Evolutionary conservation across 1,140 invertebrate genomes (phyloP).

Genomic region (Drosophila pseudoobscura): DNA sequence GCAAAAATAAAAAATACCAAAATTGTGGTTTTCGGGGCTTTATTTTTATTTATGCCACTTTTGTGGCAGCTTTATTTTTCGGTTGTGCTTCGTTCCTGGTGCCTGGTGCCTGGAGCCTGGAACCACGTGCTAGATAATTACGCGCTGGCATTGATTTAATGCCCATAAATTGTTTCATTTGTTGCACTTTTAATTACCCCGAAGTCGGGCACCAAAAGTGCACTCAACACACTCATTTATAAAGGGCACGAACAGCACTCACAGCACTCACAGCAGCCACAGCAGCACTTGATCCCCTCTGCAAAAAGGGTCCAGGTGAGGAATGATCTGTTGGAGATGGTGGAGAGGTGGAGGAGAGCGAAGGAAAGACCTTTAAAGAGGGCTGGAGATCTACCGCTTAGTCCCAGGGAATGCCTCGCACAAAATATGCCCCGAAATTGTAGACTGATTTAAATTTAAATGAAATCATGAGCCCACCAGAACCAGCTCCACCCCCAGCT

Average conservation of each 20-base stretch:
- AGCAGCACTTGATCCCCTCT: not conserved
- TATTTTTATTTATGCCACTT: constrained; percentile 20
- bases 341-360: no score
- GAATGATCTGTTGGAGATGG: no score
- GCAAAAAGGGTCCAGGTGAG: not conserved
- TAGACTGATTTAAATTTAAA: constrained; percentile 9
- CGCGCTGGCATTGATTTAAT: constrained; percentile 66
- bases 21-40: constrained; percentile 10
- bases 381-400: no score
- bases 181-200: constrained; percentile 60
- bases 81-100: constrained; percentile 17
- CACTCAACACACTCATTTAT: constrained; percentile 53
- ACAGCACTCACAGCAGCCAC: no score
- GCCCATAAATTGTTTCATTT: constrained; percentile 62
- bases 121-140: constrained; percentile 56
- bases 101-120: not conserved
- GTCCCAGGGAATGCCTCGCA: no score
- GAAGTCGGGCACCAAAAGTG: constrained; percentile 11
- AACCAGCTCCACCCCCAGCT: not conserved
- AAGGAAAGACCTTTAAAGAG: no score
- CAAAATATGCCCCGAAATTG: no score
- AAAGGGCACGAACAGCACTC: no score
- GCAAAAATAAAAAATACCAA: constrained; percentile 36
- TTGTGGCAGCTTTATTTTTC: constrained; percentile 38
- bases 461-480: not conserved